Percentiles rank a stretch among this genome's conserved stretches.
These are phyloP conservation scores for Tanypteryx hageni DNA, from an alignment of 2,888 invertebrate genomes.

Conservation along the genomic window DNA sequence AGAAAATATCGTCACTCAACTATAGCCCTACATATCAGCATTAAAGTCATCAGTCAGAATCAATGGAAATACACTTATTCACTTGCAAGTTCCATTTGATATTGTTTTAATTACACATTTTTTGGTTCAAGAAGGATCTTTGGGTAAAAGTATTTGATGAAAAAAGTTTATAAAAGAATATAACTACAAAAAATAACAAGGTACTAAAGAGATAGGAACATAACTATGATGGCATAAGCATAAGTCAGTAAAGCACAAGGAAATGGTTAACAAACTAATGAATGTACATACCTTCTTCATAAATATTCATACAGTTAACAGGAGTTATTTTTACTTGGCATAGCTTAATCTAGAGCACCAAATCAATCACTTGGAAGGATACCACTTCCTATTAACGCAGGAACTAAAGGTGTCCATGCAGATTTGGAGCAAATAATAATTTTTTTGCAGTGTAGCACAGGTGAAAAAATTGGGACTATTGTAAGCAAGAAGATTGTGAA, in stretches of 20 bases:
- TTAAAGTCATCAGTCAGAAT: neutral
- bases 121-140: neutral
- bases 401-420: neutral
- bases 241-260: neutral
- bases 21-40: neutral
- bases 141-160: neutral
- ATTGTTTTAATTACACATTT: neutral
- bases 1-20: no score
- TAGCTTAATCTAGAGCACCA: conserved; percentile 45
- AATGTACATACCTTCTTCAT: neutral
- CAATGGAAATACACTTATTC: neutral
- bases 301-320: neutral
- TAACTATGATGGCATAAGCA: neutral
- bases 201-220: neutral
- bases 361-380: conserved; percentile 45
- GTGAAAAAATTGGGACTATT: neutral
- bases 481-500: neutral
- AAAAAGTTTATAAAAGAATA: neutral
- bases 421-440: neutral
- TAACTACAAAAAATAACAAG: neutral
- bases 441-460: no score
- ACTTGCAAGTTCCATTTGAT: neutral
- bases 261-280: neutral
- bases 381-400: conserved; percentile 18
- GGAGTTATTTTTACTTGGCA: neutral